Base-by-base conservation (phyloP, 2,113 vertebrate species). In the Rostratula benghalensis region DNA sequence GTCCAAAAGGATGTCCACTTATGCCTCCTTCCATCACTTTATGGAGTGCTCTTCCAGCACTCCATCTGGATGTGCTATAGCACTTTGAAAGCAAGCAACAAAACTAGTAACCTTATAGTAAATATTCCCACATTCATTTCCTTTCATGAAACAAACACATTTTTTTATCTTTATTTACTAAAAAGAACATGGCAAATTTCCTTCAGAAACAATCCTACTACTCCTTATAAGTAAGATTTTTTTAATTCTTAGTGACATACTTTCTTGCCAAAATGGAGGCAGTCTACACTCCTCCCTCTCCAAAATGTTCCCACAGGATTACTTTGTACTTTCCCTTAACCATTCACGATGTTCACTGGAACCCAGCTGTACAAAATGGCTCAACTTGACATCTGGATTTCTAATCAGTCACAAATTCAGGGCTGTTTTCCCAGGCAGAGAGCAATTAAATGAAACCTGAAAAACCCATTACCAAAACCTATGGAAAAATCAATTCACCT, bases 371-470 rank as follows among this genome's bases (percentile, higher is more conserved):
- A 95, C 70, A 95, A 94, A 91, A 89, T 7, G 81, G n/a, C 54
- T 88, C 67, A 63, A 30, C 7, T 74, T 90, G 41, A 46, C 87
- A 90, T 96, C 75, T 96, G 94, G 67, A 77, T 90, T 95, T 96
- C 50, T 43, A 86, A 59, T 96, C 71, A 90, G 53, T 54, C 75
- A 88, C 59, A 83, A 80, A 86, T 69, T 73, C 31, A 77, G 90
- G 87, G 70, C 82, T 86, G 28, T 64, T 91, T 97, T 96, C 93
- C 94, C 93, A 96, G 90, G 73, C 63, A 56, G 64, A 87, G 13
- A 67, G 87, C 15, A 74, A 90, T 88, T 93, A 88, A 91, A 45
- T 24, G 13, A 82, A 85, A 83, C 11, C 91, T 91, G 91, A 61
- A 78, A 91, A 97, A 88, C 4, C 5, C 78, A 95, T 96, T 91